phyloP scores from a whole-genome alignment of 2,888 invertebrate genomes.

The Netelia virgata region DNA sequence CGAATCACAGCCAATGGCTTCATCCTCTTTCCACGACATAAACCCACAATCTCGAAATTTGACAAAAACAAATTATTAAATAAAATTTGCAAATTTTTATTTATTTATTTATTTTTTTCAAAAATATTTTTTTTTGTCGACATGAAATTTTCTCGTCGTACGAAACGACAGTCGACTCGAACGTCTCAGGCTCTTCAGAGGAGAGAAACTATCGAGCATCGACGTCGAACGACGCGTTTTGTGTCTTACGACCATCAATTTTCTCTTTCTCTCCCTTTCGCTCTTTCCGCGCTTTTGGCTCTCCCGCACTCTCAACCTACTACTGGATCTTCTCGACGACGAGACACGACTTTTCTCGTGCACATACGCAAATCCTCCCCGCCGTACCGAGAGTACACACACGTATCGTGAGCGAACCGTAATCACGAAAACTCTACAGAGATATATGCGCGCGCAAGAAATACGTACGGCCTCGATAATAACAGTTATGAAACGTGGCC shows the following conservation, averaged over 20 bases:
- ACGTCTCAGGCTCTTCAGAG: neutral
- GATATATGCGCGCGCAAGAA: slow-evolving; percentile 1
- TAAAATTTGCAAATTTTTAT: no score
- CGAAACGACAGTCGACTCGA: neutral
- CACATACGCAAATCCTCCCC: slow-evolving; percentile 21
- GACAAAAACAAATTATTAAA: no score
- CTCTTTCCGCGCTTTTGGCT: slow-evolving; percentile 48
- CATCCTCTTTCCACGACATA: neutral
- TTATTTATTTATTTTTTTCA: no score
- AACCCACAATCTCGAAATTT: no score
- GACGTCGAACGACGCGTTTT: neutral
- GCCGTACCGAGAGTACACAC: neutral
- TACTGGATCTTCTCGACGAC: slow-evolving; percentile 40
- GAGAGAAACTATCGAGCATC: slow-evolving; percentile 22
- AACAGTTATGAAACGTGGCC: slow-evolving; percentile 84
- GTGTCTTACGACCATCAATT: slow-evolving; percentile 16
- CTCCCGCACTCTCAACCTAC: slow-evolving; percentile 26
- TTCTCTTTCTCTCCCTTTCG: slow-evolving; percentile 55
- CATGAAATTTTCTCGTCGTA: no score
- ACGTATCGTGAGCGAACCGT: neutral
- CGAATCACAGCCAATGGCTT: neutral
- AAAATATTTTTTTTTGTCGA: no score
- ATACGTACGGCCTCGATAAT: slow-evolving; percentile 84
- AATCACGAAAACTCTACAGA: slow-evolving; percentile 50
- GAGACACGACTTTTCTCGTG: slow-evolving; percentile 30